Base-by-base conservation (phyloP, 2,888 invertebrate species). In the Syritta pipiens region DNA sequence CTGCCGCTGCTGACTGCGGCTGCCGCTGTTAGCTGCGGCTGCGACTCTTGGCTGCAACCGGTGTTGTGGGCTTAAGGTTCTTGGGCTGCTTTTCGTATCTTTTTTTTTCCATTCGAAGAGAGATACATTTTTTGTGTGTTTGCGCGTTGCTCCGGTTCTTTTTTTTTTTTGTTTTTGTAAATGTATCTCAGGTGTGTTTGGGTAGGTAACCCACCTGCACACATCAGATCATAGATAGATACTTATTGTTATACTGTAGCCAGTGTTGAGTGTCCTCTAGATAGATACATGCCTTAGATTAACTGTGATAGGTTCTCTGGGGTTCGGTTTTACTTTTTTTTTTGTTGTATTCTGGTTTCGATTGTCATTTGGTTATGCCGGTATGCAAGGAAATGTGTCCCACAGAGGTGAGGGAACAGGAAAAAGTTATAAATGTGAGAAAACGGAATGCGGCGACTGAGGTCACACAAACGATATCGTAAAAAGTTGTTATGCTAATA, bases 251-350 rank as follows among this genome's bases (percentile, higher is more conserved):
- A 63, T 74, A 79, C 59, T 74, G 79, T 79, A 74, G n/a, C 48
- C 79, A 72, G 42, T 74, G 72, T 81, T 74, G 82, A 83, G 79
- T 84, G 84, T 87, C 86, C 87, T 84, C 84, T 81, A 87, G 86
- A n/a, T n/a, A n/a, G n/a, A 87, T 87, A 86, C 87, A 86, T 83
- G 85, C 84, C 82, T 83, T 83, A 86, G 86, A 86, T 86, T 86
- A 86, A 63, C 75, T 81, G 82, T 83, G 82, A 82, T 83, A 82
- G 83, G 82, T 83, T 82, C 81, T 82, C 72, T 68, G 72, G 79
- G 72, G 65, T 69, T 57, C 65, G 72, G 75, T 81, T 81, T 37
- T 49, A 22, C 35, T 68, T 44, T 48, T 44, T 49, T 42, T 42
- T 77, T 63, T 24, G 48, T 57, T 67, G 44, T 60, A 5, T 53